Base-by-base conservation (phyloP, 1,140 invertebrate species). In the Popillia japonica region DNA sequence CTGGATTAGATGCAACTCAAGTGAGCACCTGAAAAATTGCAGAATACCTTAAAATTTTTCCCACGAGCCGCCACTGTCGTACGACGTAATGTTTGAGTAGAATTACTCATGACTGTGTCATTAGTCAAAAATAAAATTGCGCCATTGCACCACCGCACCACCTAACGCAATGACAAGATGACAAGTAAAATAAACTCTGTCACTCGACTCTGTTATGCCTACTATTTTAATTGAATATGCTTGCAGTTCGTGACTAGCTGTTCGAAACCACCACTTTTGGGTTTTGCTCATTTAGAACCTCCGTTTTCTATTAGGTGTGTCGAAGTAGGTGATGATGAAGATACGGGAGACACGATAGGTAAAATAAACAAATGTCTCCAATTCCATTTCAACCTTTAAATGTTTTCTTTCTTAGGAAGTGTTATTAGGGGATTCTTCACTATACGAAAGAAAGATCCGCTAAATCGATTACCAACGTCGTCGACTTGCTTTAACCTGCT, bases 401-500 rank as follows among this genome's bases (percentile, higher is more conserved):
- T 4, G 2, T 40, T 75, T 40, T 17, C 14, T 0, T 64, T 34
- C 6, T 17, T 55, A 94, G 95, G 94, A 48, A 98, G 96, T 85
- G 97, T 99, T 0, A 94, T 99, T 75, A 92, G 98, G 79, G 98
- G 98, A 72, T 99, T 99, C 87, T 98, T 99, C 83, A 98, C 98
- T 34, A 98, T 99, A 82, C 90, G 96, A 41, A 98, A 97, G 85
- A 96, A 96, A 85, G 97, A 99, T 88, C 97, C 98, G 0, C 93
- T 98, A 72, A 96, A 98, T 86, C 91, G 98, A 40, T 90, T 99
- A 42, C 99, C 98, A 27, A 99, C 99, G 0, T 98, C 98, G 0
- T 99, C 98, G 0, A 99, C 99, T 0, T 99, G 99, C 86, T 99
- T 99, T 88, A 99, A 99, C 89, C 90, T 99, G 34, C 90, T 99